These are phyloP conservation scores for Thysanoteuthis rhombus DNA, from an alignment of 2,888 invertebrate species.

Conservation along the genomic window DNA sequence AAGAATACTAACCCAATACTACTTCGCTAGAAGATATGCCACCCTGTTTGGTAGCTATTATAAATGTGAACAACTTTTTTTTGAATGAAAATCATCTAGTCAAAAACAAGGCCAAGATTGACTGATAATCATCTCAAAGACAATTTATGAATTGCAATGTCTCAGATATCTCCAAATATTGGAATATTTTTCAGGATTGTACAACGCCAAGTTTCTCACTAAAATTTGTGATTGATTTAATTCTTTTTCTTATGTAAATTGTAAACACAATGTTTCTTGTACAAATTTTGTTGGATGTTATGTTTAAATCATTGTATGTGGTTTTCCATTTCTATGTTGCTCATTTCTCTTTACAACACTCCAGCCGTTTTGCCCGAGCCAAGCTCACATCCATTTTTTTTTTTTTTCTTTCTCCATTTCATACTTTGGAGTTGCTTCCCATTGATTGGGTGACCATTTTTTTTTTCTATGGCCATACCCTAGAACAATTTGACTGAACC, in stretches of 20 bases:
- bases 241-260: not conserved
- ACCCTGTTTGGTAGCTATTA: not conserved
- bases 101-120: constrained; percentile 1
- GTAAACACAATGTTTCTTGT: not conserved
- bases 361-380: not conserved
- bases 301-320: not conserved
- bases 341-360: not conserved
- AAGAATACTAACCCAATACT: not conserved
- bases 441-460: not conserved
- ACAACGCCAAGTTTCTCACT: not conserved
- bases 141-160: not conserved
- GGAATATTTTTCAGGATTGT: too few species aligned
- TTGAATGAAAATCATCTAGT: not conserved
- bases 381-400: not conserved
- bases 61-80: not conserved
- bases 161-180: not conserved
- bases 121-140: not conserved
- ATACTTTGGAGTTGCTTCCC: not conserved
- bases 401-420: not conserved
- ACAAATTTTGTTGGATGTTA: not conserved
- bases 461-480: not conserved
- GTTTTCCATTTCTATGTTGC: not conserved
- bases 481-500: not conserved
- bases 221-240: not conserved
- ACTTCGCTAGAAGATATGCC: not conserved